Conservation (phyloP, 1,140 invertebrate species). For the Eciton burchellii region DNA sequence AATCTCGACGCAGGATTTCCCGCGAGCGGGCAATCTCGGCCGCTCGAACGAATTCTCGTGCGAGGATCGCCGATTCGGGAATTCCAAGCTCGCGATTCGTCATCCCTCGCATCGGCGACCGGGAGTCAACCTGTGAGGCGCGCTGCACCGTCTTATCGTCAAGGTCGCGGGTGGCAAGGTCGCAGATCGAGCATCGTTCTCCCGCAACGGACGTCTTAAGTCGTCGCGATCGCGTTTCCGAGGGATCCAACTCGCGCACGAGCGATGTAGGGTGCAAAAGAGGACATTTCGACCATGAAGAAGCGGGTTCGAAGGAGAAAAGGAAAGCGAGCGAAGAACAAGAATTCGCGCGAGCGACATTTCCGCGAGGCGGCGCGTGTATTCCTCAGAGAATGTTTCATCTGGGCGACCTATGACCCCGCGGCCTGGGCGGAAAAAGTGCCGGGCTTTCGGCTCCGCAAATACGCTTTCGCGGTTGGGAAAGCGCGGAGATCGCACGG, state of each 20-base stretch:
- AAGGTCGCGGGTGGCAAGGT: too few species aligned
- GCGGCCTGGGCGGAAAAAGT: neutral
- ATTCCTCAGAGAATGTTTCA: slow-evolving; percentile 27
- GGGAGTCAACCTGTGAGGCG: too few species aligned
- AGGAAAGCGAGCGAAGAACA: neutral
- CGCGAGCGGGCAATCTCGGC: neutral
- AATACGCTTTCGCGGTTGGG: neutral
- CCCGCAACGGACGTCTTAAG: too few species aligned
- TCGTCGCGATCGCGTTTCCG: too few species aligned
- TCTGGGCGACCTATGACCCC: neutral
- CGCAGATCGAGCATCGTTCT: too few species aligned
- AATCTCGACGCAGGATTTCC: slow-evolving; percentile 41
- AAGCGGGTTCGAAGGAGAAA: too few species aligned
- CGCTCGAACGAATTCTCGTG: too few species aligned
- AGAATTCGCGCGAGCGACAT: slow-evolving; percentile 2
- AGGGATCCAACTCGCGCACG: slow-evolving; percentile 11
- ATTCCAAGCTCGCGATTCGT: too few species aligned
- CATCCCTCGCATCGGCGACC: too few species aligned
- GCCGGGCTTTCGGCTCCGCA: neutral
- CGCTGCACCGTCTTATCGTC: too few species aligned
- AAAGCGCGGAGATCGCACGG: neutral
- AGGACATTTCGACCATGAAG: neutral
- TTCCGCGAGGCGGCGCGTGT: neutral
- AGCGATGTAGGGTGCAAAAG: neutral
- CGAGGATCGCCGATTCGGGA: too few species aligned